Evolutionary conservation across 2,888 invertebrate genomes (phyloP), one percentile per base, ranked within the genome.

Genomic region (Dione vanillae): DNA sequence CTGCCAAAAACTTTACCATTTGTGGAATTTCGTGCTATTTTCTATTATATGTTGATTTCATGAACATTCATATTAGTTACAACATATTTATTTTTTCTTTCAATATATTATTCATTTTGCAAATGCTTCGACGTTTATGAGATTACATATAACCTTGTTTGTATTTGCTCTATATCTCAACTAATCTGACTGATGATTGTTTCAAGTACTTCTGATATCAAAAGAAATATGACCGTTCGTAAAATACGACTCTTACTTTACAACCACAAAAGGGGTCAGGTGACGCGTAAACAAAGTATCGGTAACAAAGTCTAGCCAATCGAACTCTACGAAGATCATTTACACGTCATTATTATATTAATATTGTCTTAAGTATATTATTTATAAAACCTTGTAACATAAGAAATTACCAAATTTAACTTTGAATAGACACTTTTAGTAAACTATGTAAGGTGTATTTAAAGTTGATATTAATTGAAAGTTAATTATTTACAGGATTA

Each of bases 221-320:
- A 40, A 51, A 73, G 70, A 71, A 66, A 65, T 61, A 56, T 37
- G 35, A 65, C 69, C 11, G 52, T 54, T 54, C 47, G 56, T 56
- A 72, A 70, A 70, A 69, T 65, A 67, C 16, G 37, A 65, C 59
- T 71, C 71, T 75, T 67, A 66, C 43, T 70, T 74, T 74, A 69
- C 73, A 71, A 69, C 73, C 75, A 51, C 75, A 70, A 56, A 69
- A 69, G 54, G 64, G 52, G 68, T 71, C 71, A 47, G 51, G 69
- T 70, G 58, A 58, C 73, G 59, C 43, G 59, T 65, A 67, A 74
- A 74, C 67, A 72, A 51, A 61, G 47, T 70, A 70, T 72, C 69
- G 37, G 52, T 71, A 52, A 67, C 69, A 69, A 71, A 71, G 62
- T 47, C 58, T 64, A 43, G 35, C 35, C 51, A 43, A 43, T 51